Percentiles rank a stretch among this genome's conserved stretches.
Conservation (phyloP, 2,888 invertebrate species). For the Torymus aiolomorphi region DNA sequence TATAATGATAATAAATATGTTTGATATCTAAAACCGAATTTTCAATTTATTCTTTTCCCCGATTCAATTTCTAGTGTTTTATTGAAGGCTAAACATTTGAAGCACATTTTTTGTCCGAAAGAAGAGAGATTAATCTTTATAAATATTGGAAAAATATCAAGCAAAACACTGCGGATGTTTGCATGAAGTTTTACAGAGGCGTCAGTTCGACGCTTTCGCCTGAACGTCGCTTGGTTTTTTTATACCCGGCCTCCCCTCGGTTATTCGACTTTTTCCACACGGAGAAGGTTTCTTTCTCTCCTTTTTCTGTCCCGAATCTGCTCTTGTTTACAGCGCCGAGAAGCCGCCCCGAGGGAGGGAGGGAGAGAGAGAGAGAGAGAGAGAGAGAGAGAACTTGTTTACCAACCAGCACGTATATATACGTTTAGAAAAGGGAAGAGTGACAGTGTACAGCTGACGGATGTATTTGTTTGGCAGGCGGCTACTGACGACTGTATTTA, state of each 20-base stretch:
- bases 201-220: constrained; percentile 16
- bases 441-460: constrained; percentile 19
- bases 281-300: constrained; percentile 8
- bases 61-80: no score
- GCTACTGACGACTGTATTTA: background rate
- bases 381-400: constrained; percentile 36
- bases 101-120: no score
- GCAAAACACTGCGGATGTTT: no score
- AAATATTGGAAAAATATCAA: no score
- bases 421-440: constrained; percentile 32
- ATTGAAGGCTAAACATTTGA: no score
- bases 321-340: constrained; percentile 48
- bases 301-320: constrained; percentile 2
- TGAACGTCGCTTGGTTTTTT: constrained; percentile 3
- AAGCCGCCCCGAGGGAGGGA: constrained; percentile 2
- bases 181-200: no score
- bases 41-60: no score
- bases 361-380: no score
- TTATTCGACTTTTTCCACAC: constrained; percentile 29
- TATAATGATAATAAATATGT: no score
- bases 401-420: background rate
- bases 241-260: background rate
- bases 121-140: no score
- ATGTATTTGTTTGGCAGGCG: constrained; percentile 12
- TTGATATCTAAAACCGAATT: no score